Evolutionary conservation across 2,888 invertebrate species (phyloP), one percentile per base, ranked within the genome.

Genomic region (Drosophila setosimentum): DNA sequence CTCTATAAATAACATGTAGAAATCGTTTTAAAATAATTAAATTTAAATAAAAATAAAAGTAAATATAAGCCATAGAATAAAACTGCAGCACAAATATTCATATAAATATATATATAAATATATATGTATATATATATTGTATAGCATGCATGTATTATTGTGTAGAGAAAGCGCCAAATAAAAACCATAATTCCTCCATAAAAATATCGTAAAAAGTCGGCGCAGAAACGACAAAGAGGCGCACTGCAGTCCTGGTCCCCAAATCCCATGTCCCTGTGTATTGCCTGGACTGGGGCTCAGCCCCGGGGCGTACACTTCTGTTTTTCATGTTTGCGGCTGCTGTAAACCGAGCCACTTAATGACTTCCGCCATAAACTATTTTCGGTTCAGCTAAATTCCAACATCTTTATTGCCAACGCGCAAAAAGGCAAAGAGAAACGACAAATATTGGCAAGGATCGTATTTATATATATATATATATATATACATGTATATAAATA

Each of bases 291-390:
- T 51, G 7, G 49, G 64, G 40, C 54, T 27, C 33, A 13, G 73
- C 62, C 69, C 59, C 58, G 66, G 65, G 72, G 77, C 79, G 73
- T 66, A 82, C 87, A 87, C 85, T 87, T 83, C 85, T 86, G 86
- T 87, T 85, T 87, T 86, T 86, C 87, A 87, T 84, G 87, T 87
- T 87, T 87, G 87, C 87, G 88, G 88, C 85, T 87, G 88, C 87
- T 87, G 85, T 87, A 88, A 87, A 87, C 87, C 85, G 81, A 87
- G 87, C 87, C 87, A 87, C 87, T 86, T 87, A 87, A 87, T 88
- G 87, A 88, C 88, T 87, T 88, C 88, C 87, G 85, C 87, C 85
- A 87, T 87, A 87, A 87, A 87, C 87, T 87, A 87, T 87, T 87
- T 88, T 88, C 85, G 85, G 85, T 87, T 87, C 85, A 87, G 85